These are phyloP conservation scores for Corvus moneduloides DNA, from an alignment of 2,113 vertebrate genomes.

Conservation along the genomic window DNA sequence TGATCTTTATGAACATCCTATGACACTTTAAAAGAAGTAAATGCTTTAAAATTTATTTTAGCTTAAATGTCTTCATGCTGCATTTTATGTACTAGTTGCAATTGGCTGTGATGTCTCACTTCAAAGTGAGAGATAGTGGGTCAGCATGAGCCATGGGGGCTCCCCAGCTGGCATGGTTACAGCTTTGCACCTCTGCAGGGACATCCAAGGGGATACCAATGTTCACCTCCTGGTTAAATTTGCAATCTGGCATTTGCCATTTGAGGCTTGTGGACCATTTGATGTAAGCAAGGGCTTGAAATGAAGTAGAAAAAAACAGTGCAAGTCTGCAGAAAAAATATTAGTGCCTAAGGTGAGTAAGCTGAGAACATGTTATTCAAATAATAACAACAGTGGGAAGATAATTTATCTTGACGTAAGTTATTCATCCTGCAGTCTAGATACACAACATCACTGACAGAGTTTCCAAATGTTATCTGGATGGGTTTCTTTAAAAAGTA, in stretches of 20 bases:
- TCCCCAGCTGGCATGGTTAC: background rate
- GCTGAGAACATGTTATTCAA: constrained; percentile 24
- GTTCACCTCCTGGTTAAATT: background rate
- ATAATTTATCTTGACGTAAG: constrained; percentile 13
- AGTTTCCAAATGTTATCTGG: background rate
- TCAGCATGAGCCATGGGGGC: background rate
- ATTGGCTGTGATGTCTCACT: background rate
- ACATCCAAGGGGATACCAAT: background rate
- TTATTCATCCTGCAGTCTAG: background rate
- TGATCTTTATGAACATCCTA: background rate
- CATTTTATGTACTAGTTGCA: background rate
- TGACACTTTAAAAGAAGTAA: background rate
- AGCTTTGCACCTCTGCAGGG: background rate
- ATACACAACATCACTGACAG: background rate
- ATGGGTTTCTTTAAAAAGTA: background rate
- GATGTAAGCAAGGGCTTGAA: background rate
- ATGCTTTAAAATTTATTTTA: background rate
- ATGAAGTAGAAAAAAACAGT: background rate
- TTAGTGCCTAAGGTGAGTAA: constrained; percentile 36
- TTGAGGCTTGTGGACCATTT: background rate
- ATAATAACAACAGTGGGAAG: background rate
- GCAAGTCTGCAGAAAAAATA: background rate
- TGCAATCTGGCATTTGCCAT: background rate
- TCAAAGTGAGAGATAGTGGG: rapidly evolving
- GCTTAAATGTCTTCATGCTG: background rate